Conservation (phyloP, 2,113 vertebrate genomes). For the Euleptes europaea region DNA sequence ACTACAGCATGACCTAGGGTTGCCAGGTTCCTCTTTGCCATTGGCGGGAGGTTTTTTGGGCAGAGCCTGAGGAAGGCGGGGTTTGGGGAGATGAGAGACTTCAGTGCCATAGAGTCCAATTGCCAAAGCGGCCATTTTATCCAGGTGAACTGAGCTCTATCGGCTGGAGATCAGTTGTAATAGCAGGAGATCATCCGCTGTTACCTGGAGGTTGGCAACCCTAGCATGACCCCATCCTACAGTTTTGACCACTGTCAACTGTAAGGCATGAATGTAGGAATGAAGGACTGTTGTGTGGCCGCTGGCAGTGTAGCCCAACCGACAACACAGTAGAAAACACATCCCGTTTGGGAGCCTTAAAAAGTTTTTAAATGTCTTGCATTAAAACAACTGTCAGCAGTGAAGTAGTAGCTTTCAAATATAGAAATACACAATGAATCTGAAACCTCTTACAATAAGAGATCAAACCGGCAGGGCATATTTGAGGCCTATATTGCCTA, state of each 20-base stretch:
- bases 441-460: conserved; percentile 13
- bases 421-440: not conserved
- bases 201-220: too few species aligned
- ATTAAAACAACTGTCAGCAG: not conserved
- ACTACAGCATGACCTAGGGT: not conserved
- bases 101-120: too few species aligned
- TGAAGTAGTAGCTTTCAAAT: not conserved
- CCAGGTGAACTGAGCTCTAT: too few species aligned
- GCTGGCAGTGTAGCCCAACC: not conserved
- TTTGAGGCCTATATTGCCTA: conserved; percentile 28
- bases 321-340: not conserved
- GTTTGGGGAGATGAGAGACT: too few species aligned
- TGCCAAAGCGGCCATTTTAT: too few species aligned
- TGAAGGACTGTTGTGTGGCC: conserved; percentile 2
- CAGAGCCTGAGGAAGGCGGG: too few species aligned
- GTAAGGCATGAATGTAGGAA: not conserved
- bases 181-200: too few species aligned
- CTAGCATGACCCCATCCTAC: not conserved
- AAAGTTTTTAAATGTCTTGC: too few species aligned
- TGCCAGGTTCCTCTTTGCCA: too few species aligned
- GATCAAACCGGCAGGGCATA: conserved; percentile 18
- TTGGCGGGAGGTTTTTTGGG: too few species aligned
- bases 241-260: not conserved
- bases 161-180: too few species aligned
- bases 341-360: not conserved